Base-by-base conservation (phyloP, 2,797 vertebrate species). In the Spondyliosoma cantharus region DNA sequence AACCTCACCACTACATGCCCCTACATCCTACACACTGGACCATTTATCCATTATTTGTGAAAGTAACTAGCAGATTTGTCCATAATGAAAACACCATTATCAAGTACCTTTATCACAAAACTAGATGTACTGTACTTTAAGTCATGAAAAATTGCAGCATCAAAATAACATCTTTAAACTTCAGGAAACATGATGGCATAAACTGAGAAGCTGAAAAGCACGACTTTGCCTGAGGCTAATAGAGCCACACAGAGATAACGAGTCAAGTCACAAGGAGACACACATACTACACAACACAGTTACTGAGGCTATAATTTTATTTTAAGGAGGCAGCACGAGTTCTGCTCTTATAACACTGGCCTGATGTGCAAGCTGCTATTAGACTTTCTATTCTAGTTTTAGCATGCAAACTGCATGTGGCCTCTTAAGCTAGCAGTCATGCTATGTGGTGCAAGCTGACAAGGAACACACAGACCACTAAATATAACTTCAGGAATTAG, bases 401-500 rank as follows among this genome's bases (percentile, higher is more conserved):
- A 78, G 78, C 81, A 79, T 62, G 64, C 67, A 65, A 86, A 54
- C 43, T 67, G 74, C 11, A 12, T 61, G 76, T 22, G 74, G 72
- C 76, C 79, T 80, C 75, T 77, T 43, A 27, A 75, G 62, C 59
- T 57, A 66, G 79, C 48, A 71, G 74, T 74, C 82, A 85, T 83
- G 85, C 78, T 74, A 75, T 79, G 77, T 72, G 64, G 61, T 71
- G 77, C 61, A 63, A 50, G 57, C 81, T 81, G 74, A 83, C 76
- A 84, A 32, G 46, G 63, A 74, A 80, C 80, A 87, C 76, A 86
- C 7, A 60, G 29, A 29, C 71, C 49, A 42, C 89, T 87, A 93
- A 89, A 87, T 92, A 90, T 92, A 93, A 83, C 88, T 73, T 37
- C 43, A 74, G 78, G 69, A 80, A 89, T 90, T 76, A 59, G 67